phyloP scores from a whole-genome alignment of 2,797 vertebrate genomes.

The Pelodytes ibericus region DNA sequence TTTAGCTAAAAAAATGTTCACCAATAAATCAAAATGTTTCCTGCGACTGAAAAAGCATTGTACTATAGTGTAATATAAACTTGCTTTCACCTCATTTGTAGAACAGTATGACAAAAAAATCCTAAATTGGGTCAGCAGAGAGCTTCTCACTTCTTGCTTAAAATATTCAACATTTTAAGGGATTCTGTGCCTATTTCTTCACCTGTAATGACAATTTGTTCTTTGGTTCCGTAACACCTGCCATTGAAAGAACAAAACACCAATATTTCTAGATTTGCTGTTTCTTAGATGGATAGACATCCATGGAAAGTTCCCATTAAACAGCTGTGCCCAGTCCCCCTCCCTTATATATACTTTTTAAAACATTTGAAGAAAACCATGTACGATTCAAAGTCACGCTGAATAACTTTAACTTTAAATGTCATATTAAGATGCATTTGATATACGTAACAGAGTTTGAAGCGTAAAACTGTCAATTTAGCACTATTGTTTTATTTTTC shows the following conservation, averaged over 20 bases:
- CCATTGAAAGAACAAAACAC: slow-evolving; percentile 29
- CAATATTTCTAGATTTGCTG: slow-evolving; percentile 41
- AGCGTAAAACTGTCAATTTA: background rate
- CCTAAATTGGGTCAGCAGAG: slow-evolving; percentile 51
- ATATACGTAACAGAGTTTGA: background rate
- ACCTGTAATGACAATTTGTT: slow-evolving; percentile 50
- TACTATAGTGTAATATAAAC: slow-evolving; percentile 56
- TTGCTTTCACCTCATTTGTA: slow-evolving; percentile 57
- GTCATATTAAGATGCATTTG: background rate
- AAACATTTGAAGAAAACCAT: slow-evolving; percentile 30
- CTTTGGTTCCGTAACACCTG: slow-evolving; percentile 45
- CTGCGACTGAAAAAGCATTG: slow-evolving; percentile 54
- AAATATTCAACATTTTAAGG: slow-evolving; percentile 49
- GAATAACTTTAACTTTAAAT: background rate
- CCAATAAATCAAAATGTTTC: slow-evolving; percentile 57
- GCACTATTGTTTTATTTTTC: background rate
- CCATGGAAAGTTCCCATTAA: slow-evolving; percentile 28
- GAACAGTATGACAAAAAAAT: slow-evolving; percentile 53
- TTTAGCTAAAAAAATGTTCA: slow-evolving; percentile 57
- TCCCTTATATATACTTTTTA: background rate
- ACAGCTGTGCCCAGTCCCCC: slow-evolving; percentile 21
- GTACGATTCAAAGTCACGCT: background rate
- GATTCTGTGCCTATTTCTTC: slow-evolving; percentile 34
- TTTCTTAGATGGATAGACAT: slow-evolving; percentile 32
- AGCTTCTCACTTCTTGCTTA: slow-evolving; percentile 45